Evolutionary conservation across 2,797 vertebrate species (phyloP), one percentile per base, ranked within the genome.

Genomic region (Vespertilio murinus): DNA sequence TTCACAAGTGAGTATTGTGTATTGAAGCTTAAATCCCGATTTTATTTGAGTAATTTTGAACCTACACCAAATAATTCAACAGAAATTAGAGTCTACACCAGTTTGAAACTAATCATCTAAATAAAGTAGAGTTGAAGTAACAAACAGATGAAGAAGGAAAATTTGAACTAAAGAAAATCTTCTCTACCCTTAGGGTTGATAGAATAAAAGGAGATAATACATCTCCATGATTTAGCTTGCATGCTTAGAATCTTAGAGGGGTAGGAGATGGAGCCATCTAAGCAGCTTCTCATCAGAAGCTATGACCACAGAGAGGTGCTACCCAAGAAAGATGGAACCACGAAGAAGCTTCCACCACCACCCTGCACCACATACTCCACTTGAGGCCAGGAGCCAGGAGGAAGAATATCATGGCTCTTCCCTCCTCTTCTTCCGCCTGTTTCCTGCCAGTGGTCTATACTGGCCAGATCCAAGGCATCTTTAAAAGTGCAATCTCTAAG

Each of bases 41-140:
- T 85, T 49, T 14, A 81, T 81, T 30, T 70, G 25, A 77, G 47
- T 30, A 85, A 75, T 84, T 80, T 40, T 30, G 23, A 80, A 88
- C 8, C 18, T 35, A 45, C 9, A 52, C 6, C 59, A 84, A 65
- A 88, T 10, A 74, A 47, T 69, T 88, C 10, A 42, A 52, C 17
- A 84, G 17, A 77, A 75, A 77, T 65, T 40, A 65, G 7, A 86
- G 59, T 30, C 23, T 13, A 77, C 8, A 59, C 0, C 30, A 52
- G 9, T 88, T 78, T 56, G 65, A 16, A 47, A 54, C 14, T 38
- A 79, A 35, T 52, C 20, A 65, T 6, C 33, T 49, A 74, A 61
- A 61, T 49, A 84, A 91, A 92, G 47, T 42, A 82, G 28, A 64
- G 4, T 4, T 52, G 11, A 82, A 49, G 61, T 17, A 73, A 18